Evolutionary conservation across 2,113 vertebrate genomes (phyloP).

Genomic region (Bagarius yarrelli): DNA sequence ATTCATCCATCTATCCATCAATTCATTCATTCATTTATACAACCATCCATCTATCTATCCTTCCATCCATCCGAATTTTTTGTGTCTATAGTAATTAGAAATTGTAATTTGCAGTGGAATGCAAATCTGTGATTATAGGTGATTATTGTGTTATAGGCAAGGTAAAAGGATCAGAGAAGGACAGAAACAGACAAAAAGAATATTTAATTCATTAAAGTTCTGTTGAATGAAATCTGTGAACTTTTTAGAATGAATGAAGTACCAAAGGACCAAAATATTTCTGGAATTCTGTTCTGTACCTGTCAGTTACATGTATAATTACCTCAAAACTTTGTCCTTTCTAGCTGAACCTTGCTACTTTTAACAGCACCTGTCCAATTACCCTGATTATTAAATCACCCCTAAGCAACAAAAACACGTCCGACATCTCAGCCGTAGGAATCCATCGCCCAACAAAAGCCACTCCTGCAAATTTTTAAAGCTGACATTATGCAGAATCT

Average conservation of each 20-base stretch:
- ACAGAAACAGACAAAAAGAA: background rate
- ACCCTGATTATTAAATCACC: conserved; percentile 60
- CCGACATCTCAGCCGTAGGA: conserved; percentile 44
- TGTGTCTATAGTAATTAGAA: too few relatives aligned
- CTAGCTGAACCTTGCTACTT: conserved; percentile 46
- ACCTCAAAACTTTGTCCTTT: conserved; percentile 43
- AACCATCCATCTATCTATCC: too few relatives aligned
- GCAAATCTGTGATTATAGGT: background rate
- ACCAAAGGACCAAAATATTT: too few relatives aligned
- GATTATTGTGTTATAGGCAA: conserved; percentile 1
- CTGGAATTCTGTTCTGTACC: background rate
- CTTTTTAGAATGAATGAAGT: background rate
- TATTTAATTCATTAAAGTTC: conserved; percentile 17
- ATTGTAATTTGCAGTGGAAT: background rate
- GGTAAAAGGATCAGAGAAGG: background rate
- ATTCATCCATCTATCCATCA: too few relatives aligned
- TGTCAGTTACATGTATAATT: conserved; percentile 21
- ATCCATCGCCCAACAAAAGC: conserved; percentile 48
- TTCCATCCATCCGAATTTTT: too few relatives aligned
- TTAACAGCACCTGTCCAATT: conserved; percentile 58
- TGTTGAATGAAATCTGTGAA: conserved; percentile 6
- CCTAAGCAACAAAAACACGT: conserved; percentile 48
- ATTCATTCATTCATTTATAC: too few relatives aligned
- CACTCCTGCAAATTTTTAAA: conserved; percentile 56
- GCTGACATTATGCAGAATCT: conserved; percentile 63